These are phyloP conservation scores for Taurulus bubalis DNA, from an alignment of 2,113 vertebrate genomes.

Conservation along the genomic window DNA sequence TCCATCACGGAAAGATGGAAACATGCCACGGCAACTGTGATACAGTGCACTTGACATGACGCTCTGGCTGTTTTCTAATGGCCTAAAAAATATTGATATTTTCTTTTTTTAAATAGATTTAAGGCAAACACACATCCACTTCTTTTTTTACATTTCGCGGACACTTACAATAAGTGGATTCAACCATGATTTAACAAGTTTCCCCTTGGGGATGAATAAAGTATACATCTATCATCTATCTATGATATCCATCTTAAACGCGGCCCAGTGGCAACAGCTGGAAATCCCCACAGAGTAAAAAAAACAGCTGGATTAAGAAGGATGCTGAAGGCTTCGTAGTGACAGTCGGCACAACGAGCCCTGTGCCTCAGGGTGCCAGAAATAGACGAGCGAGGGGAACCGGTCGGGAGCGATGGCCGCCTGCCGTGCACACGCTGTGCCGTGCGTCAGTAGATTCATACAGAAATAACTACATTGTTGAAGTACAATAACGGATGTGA, in stretches of 20 bases:
- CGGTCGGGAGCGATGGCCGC: conserved; percentile 28
- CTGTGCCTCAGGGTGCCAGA: background rate
- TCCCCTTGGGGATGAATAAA: too few relatives aligned
- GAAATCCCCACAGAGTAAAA: conserved; percentile 7
- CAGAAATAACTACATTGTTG: background rate
- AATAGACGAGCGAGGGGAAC: conserved; percentile 48
- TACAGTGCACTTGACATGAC: background rate
- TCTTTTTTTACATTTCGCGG: background rate
- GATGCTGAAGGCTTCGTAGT: conserved; percentile 21
- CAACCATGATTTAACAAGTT: too few relatives aligned
- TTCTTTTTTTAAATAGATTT: too few relatives aligned
- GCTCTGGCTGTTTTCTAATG: background rate
- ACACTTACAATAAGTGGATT: too few relatives aligned
- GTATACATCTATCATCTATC: too few relatives aligned
- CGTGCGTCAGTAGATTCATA: conserved; percentile 24
- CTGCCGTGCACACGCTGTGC: background rate
- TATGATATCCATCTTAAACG: conserved; percentile 2
- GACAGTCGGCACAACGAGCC: conserved; percentile 39
- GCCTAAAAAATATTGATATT: background rate
- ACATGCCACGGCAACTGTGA: background rate
- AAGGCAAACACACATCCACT: too few relatives aligned
- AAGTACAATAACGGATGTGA: background rate
- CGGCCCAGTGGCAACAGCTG: conserved; percentile 17
- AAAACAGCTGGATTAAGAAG: conserved; percentile 36
- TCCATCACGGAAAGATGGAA: background rate